These are phyloP conservation scores for Microtus agrestis DNA, from an alignment of 2,797 vertebrate genomes.

Conservation along the genomic window DNA sequence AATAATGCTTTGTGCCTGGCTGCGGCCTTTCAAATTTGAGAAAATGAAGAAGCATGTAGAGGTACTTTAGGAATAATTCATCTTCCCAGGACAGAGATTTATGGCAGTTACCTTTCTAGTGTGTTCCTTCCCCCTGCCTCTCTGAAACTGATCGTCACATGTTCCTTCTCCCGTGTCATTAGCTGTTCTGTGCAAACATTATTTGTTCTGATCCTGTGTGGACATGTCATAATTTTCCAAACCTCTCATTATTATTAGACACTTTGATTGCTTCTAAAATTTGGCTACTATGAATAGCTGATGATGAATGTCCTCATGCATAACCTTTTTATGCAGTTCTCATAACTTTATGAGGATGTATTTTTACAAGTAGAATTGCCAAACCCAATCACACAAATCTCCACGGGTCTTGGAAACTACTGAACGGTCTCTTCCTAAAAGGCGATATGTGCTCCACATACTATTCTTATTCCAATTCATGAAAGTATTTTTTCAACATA, in stretches of 20 bases:
- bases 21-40: constrained; percentile 9
- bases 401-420: constrained; percentile 8
- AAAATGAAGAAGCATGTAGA: constrained; percentile 44
- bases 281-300: constrained; percentile 37
- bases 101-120: background rate
- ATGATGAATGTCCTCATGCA: background rate
- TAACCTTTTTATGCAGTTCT: constrained; percentile 18
- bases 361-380: background rate
- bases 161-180: background rate
- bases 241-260: constrained; percentile 4
- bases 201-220: constrained; percentile 42
- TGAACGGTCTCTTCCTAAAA: constrained; percentile 21
- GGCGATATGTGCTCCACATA: background rate
- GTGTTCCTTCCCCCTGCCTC: background rate
- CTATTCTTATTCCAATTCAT: background rate
- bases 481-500: background rate
- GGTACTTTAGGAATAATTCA: constrained; percentile 32
- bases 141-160: background rate
- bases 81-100: constrained; percentile 14
- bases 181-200: constrained; percentile 32
- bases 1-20: background rate
- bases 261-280: constrained; percentile 54
- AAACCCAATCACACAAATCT: background rate
- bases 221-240: constrained; percentile 20
- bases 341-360: constrained; percentile 28